Conservation (phyloP, 2,888 invertebrate species). For the Tipula helvola region DNA sequence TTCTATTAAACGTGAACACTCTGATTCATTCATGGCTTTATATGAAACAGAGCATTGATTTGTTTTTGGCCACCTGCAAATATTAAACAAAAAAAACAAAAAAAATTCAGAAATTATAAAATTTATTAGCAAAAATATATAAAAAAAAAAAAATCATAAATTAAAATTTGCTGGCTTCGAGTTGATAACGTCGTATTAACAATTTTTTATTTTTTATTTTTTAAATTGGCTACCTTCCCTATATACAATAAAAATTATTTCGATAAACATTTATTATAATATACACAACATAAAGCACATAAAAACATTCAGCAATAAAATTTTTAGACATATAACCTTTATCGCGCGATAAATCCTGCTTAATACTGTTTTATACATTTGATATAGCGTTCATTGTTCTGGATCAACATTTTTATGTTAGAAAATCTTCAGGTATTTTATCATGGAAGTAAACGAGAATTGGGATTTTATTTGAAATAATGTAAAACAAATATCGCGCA, state of each 20-base stretch:
- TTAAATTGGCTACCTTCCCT: too few species aligned
- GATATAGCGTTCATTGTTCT: not conserved
- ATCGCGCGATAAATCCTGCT: not conserved
- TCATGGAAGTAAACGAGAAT: not conserved
- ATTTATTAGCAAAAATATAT: not conserved
- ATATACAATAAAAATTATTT: too few species aligned
- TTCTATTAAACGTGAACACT: slow-evolving; percentile 68
- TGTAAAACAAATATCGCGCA: too few species aligned
- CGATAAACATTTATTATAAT: too few species aligned
- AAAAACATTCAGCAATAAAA: not conserved
- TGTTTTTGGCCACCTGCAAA: slow-evolving; percentile 25
- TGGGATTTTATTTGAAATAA: not conserved
- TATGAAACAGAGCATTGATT: slow-evolving; percentile 11
- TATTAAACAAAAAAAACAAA: slow-evolving; percentile 10
- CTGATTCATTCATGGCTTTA: slow-evolving; percentile 65
- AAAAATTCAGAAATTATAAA: not conserved
- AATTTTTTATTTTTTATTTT: not conserved
- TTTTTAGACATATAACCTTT: not conserved
- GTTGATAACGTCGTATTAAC: not conserved
- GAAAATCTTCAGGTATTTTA: too few species aligned
- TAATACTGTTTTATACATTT: not conserved
- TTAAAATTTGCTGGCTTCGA: not conserved
- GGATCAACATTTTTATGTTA: not conserved
- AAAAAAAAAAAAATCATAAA: too few species aligned
- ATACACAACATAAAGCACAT: not conserved